These are phyloP conservation scores for Bellardia pandia DNA, from an alignment of 2,888 invertebrate genomes.

Conservation along the genomic window DNA sequence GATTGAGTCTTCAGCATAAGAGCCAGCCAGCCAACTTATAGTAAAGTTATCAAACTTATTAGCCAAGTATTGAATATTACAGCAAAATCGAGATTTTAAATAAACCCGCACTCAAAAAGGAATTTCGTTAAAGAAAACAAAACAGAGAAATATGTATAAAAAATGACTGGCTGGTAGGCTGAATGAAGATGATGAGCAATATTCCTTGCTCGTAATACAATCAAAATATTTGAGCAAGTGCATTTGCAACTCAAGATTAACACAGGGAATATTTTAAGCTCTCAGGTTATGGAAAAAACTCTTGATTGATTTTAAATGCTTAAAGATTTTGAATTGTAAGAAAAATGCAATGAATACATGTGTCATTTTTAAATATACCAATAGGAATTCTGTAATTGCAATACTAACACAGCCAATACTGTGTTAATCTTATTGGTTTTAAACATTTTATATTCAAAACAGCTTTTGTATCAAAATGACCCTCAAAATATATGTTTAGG, in stretches of 20 bases:
- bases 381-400: too few relatives aligned
- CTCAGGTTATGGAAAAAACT: neutral
- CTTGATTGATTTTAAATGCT: too few relatives aligned
- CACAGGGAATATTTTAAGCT: neutral
- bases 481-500: too few relatives aligned
- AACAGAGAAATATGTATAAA: slow-evolving; percentile 8
- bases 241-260: neutral
- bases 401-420: too few relatives aligned
- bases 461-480: too few relatives aligned
- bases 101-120: slow-evolving; percentile 9
- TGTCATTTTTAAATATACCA: too few relatives aligned
- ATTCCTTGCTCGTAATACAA: neutral
- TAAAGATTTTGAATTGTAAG: too few relatives aligned
- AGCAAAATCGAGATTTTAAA: slow-evolving; percentile 22
- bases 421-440: too few relatives aligned
- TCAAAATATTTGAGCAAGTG: slow-evolving; percentile 30
- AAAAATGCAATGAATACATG: too few relatives aligned
- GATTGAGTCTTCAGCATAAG: neutral
- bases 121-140: slow-evolving; percentile 30
- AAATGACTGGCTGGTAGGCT: neutral
- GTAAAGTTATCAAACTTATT: neutral
- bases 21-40: neutral
- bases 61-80: slow-evolving; percentile 34
- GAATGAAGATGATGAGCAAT: neutral
- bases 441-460: too few relatives aligned